Evolutionary conservation across 2,113 vertebrate genomes (phyloP), one percentile per base, ranked within the genome.

Genomic region (Edolisoma coerulescens): DNA sequence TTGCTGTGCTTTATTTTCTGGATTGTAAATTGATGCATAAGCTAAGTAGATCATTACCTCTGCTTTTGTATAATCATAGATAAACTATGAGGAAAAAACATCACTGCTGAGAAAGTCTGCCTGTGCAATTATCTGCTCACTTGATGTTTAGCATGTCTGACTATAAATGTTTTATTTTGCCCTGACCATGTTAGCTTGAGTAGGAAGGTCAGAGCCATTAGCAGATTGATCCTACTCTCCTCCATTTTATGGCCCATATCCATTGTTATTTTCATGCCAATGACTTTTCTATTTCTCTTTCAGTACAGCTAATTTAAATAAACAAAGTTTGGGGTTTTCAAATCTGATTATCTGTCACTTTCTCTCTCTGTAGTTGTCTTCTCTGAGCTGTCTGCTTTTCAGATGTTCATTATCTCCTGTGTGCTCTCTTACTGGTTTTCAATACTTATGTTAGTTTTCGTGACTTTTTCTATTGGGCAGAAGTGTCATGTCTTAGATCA

Each of bases 131-230:
- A 94, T 79, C 57, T 93, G 35, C 45, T 92, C 4, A 4, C 83
- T 95, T 84, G 80, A 67, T 89, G 63, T 89, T 93, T 88, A 73
- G 76, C n/a, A 35, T 88, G 81, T 88, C 76, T 81, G 53, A 79
- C 53, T 95, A 42, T 26, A 96, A 96, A 91, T 93, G 93, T 82
- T 93, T 87, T 93, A 80, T 93, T 95, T 90, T 87, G 67, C 88
- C 71, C 86, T 59, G 88, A 42, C 50, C 76, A 52, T 67, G 59
- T 87, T 95, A 75, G 32, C 52, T 37, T 78, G 78, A 89, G 56
- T 44, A 63, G 92, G 60, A 89, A 93, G 94, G 86, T 96, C 96
- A 93, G 82, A 93, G 60, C 52, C 73, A 92, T 97, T 95, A 97
- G 93, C 86, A 96, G 92, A 90, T 37, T 75, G 84, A 92, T 92